Evolutionary conservation across 1,140 invertebrate species (phyloP), one percentile per base, ranked within the genome.

Genomic region (Zaprionus gabonicus): DNA sequence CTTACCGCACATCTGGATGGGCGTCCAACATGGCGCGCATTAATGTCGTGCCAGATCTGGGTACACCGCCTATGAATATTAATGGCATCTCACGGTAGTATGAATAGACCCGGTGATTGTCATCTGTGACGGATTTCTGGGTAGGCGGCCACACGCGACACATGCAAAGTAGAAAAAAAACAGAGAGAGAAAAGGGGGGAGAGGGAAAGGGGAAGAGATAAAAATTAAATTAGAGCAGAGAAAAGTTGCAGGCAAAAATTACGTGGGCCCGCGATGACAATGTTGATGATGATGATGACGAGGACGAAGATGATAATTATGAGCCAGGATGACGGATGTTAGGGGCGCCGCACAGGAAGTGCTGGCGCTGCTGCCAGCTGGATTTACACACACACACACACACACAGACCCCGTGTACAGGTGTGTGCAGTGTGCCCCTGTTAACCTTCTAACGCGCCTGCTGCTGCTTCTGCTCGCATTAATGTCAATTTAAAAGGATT

Each of bases 11-110:
- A 92, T 98, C 96, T n/a, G 98, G 98, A 95, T 99, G 99, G 49
- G 99, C 98, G 94, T 99, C 99, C 60, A 99, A 94, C 97, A 99
- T 99, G 71, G 98, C 99, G 91, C 99, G 95, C 96, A 99, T 98
- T 63, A 99, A 95, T 41, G 99, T 99, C 3, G 98, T 99, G 20
- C 99, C 99, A 56, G 98, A 99, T 76, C 98, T 95, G 28, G 98
- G 98, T 87, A 99, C 98, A 58, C 98, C 98, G 27, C 98, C 98
- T 92, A 99, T 98, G 93, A 99, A 99, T 87, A 99, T 98, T 66
- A 99, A 94, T 75, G 98, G 98, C 96, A 98, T 97, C 74, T 97
- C 95, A 81, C 97, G 94, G 91, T 97, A 95, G 92, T 98, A 97
- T 56, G 94, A 93, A 92, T 96, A 96, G 31, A 94, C 93, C 91